A percentile compares a stretch with the other conserved stretches of the same genome.
These are phyloP conservation scores for Megastigmus dorsalis DNA, from an alignment of 2,888 invertebrate species.

Conservation along the genomic window DNA sequence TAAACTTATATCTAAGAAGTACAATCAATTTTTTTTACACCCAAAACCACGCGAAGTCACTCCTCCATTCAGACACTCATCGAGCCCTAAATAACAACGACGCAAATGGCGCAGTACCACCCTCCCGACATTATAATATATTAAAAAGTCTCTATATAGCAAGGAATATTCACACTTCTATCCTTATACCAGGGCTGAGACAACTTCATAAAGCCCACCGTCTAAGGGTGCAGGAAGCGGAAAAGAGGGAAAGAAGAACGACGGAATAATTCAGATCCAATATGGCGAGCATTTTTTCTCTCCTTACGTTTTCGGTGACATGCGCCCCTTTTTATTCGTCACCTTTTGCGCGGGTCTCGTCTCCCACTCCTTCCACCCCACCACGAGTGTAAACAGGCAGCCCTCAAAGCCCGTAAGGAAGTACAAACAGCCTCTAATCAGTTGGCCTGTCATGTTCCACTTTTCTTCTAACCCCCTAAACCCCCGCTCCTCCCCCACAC, in stretches of 20 bases:
- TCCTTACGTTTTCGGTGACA: neutral
- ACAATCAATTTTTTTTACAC: no score
- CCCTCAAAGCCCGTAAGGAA: constrained; percentile 52
- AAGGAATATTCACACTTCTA: neutral
- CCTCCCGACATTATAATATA: no score
- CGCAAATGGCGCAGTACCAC: no score
- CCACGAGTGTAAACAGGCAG: constrained; percentile 12
- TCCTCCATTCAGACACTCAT: no score
- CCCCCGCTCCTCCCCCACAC: no score
- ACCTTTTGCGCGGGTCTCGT: constrained; percentile 30
- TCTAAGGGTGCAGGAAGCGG: neutral
- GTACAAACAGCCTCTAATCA: constrained; percentile 65
- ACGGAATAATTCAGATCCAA: constrained; percentile 36
- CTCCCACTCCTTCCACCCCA: no score
- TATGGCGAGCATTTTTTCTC: constrained; percentile 14
- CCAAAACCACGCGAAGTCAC: no score
- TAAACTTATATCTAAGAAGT: no score
- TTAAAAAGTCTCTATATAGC: neutral
- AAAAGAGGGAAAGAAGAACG: neutral
- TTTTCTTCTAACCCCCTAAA: constrained; percentile 50
- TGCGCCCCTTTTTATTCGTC: constrained; percentile 12
- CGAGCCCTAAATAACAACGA: no score
- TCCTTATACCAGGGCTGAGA: no score
- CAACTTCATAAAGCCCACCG: neutral
- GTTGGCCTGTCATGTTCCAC: constrained; percentile 58